Conservation (phyloP, 2,113 vertebrate species). For the Dolichallabes microphthalmus region DNA sequence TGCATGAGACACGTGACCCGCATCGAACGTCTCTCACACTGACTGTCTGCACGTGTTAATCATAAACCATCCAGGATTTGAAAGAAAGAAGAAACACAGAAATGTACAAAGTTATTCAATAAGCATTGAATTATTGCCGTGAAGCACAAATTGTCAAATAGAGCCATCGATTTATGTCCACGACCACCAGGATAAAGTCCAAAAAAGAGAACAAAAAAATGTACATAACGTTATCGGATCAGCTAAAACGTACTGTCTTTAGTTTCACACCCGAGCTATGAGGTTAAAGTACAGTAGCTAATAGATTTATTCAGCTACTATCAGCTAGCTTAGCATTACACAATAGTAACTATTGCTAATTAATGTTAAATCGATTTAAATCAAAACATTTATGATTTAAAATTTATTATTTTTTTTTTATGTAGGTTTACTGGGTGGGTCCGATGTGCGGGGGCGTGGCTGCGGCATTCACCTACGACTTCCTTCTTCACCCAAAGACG, state of each 20-base stretch:
- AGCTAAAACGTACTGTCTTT: background rate
- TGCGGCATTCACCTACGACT: slow-evolving; percentile 86
- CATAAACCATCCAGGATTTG: background rate
- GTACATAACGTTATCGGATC: background rate
- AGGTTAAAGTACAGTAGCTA: background rate
- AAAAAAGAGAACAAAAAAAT: background rate
- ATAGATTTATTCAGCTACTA: background rate
- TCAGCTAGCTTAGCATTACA: background rate
- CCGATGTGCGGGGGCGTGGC: slow-evolving; percentile 75
- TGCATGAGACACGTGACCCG: background rate
- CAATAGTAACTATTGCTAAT: background rate
- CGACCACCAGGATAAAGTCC: background rate
- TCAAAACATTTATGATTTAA: background rate
- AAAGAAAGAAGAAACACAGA: background rate
- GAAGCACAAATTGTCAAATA: background rate
- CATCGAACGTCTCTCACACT: background rate
- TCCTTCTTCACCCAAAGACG: slow-evolving; percentile 84
- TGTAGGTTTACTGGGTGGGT: slow-evolving; percentile 80
- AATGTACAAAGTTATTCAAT: slow-evolving; percentile 62
- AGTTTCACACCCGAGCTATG: background rate
- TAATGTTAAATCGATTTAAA: no score
- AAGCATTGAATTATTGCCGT: slow-evolving; percentile 54
- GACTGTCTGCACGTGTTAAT: background rate
- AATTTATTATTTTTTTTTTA: background rate
- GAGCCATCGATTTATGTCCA: background rate